Evolutionary conservation across 1,140 invertebrate genomes (phyloP), one percentile per base, ranked within the genome.

Genomic region (Agrypnia vestita): DNA sequence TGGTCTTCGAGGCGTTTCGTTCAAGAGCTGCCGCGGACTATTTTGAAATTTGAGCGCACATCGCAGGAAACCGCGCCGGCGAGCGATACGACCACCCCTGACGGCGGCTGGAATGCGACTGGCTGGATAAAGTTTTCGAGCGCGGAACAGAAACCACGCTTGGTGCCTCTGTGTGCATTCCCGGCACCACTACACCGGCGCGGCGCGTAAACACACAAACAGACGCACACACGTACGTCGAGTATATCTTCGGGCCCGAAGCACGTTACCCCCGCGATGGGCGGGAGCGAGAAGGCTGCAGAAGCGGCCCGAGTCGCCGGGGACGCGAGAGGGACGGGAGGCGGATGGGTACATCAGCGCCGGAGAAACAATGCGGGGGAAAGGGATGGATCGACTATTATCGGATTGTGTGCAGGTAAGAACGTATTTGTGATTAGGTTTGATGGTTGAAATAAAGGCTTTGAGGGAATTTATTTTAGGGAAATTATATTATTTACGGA

Each of bases 361-460:
- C 62, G 46, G 62, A 46, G 51, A 78, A 78, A 71, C 76, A 78
- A 78, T 71, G 64, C 15, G 76, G 15, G 43, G 49, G 64, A 78
- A 21, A 56, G 43, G 51, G 76, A 78, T 61, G 21, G 61, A 55
- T 71, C n/a, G 47, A 69, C n/a, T 69, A 47, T 47, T 78, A 61
- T 78, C 62, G 46, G 49, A 25, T 46, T 53, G 67, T 19, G 76
- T 71, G 21, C 76, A 69, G 46, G 61, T 76, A 61, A 75, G 73
- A 47, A 43, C 47, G 62, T 69, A 71, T 61, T 78, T 78, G 64
- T 69, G 62, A 78, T 78, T 78, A 64, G 76, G 76, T 62, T 78
- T 69, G 47, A 71, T 76, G 75, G 46, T 76, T 76, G 19, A 76
- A 76, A 76, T 62, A 51, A 75, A 56, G 53, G 53, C 56, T 59